phyloP scores from a whole-genome alignment of 2,113 vertebrate genomes.

The Athene cunicularia region DNA sequence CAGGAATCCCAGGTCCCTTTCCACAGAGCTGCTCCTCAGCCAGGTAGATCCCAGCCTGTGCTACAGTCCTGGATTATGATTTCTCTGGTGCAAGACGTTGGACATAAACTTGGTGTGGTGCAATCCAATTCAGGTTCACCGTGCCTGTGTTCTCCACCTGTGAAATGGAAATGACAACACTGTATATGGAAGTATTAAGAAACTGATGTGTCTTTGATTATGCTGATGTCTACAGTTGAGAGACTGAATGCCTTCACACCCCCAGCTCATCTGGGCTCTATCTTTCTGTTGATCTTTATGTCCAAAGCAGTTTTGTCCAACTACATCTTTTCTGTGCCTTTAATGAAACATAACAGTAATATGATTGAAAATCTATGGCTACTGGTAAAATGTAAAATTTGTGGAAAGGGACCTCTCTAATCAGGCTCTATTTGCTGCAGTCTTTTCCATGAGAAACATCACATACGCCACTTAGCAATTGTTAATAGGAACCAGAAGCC shows the following conservation, averaged over 20 bases:
- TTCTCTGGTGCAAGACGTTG: neutral
- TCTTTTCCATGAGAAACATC: neutral
- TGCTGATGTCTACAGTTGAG: neutral
- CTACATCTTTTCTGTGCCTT: neutral
- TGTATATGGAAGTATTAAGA: neutral
- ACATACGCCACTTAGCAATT: neutral
- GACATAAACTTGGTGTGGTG: fast-evolving
- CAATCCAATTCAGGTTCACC: neutral
- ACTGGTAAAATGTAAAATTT: neutral
- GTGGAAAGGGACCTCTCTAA: neutral
- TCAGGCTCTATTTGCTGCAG: neutral
- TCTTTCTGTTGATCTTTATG: neutral
- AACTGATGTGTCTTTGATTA: neutral
- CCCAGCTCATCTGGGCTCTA: neutral
- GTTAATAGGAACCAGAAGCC: slow-evolving; percentile 5
- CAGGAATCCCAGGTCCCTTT: too few relatives aligned
- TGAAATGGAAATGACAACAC: neutral
- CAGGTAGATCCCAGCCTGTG: too few relatives aligned
- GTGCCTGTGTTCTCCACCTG: neutral
- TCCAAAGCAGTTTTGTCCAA: neutral
- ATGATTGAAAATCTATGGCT: neutral
- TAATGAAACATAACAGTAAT: neutral
- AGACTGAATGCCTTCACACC: neutral
- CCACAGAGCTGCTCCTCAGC: too few relatives aligned
- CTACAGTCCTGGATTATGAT: too few relatives aligned